Evolutionary conservation across 2,113 vertebrate genomes (phyloP).

Genomic region (Colius striatus): DNA sequence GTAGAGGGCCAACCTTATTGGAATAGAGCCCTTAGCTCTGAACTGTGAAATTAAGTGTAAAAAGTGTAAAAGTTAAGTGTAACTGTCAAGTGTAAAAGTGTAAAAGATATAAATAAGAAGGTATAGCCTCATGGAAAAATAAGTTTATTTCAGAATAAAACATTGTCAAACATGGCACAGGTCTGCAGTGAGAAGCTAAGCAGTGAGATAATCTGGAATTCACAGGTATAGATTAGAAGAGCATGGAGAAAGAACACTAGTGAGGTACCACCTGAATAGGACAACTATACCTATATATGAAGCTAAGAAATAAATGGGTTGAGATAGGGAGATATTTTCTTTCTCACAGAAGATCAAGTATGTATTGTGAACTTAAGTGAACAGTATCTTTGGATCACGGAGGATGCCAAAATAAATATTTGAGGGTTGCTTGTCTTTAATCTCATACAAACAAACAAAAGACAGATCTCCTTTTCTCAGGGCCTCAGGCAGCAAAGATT

Average conservation of each 20-base stretch:
- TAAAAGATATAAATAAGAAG: not conserved
- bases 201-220: not conserved
- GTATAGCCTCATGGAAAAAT: not conserved
- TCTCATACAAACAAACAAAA: slow-evolving; percentile 23
- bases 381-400: not conserved
- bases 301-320: not conserved
- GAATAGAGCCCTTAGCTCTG: not conserved
- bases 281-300: not conserved
- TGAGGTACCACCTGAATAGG: not conserved
- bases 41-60: not conserved
- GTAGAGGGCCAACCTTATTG: not conserved
- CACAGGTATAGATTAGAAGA: not conserved
- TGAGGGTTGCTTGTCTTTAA: slow-evolving; percentile 20
- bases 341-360: slow-evolving; percentile 2
- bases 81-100: not conserved
- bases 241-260: not conserved
- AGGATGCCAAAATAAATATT: slow-evolving; percentile 25
- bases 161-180: not conserved
- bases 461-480: not conserved
- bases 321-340: not conserved
- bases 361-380: not conserved
- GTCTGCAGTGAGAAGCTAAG: not conserved
- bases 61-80: not conserved
- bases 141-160: not conserved
- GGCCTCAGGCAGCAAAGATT: not conserved